A percentile compares a stretch with the other conserved stretches of the same genome.
Conservation (phyloP, 2,888 invertebrate species). For the Deroplatys truncata region DNA sequence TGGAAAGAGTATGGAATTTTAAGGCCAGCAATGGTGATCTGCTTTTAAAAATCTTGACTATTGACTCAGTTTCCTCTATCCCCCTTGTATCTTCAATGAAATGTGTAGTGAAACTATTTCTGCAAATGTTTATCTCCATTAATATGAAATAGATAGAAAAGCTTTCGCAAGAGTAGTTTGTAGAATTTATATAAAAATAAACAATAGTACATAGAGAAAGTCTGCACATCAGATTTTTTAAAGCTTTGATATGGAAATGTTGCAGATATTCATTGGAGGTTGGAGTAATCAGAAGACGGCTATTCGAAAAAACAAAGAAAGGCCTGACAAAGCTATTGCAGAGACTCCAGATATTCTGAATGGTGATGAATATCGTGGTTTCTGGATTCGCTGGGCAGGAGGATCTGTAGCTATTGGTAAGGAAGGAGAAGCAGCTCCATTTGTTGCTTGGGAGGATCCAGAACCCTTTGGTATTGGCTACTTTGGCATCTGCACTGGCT, state of each 20-base stretch:
- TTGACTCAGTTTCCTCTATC: too few relatives aligned
- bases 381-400: constrained; percentile 78
- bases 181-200: too few relatives aligned
- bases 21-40: too few relatives aligned
- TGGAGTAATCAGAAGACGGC: constrained; percentile 84
- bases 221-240: too few relatives aligned
- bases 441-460: constrained; percentile 68
- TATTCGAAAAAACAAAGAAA: constrained; percentile 70
- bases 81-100: too few relatives aligned
- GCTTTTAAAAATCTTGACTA: too few relatives aligned
- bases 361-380: constrained; percentile 71
- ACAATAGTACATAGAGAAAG: too few relatives aligned
- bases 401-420: constrained; percentile 64
- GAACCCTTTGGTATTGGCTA: constrained; percentile 66
- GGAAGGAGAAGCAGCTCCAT: constrained; percentile 67
- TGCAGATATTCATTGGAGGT: constrained; percentile 76
- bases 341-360: constrained; percentile 70
- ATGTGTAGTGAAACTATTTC: too few relatives aligned
- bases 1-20: too few relatives aligned
- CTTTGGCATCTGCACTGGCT: constrained; percentile 81
- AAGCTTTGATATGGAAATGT: neutral
- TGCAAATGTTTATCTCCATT: too few relatives aligned
- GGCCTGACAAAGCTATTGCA: constrained; percentile 68
- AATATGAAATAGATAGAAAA: too few relatives aligned
- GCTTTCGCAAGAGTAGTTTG: too few relatives aligned